Conservation (phyloP, 2,113 vertebrate genomes). For the Phaethon lepturus region DNA sequence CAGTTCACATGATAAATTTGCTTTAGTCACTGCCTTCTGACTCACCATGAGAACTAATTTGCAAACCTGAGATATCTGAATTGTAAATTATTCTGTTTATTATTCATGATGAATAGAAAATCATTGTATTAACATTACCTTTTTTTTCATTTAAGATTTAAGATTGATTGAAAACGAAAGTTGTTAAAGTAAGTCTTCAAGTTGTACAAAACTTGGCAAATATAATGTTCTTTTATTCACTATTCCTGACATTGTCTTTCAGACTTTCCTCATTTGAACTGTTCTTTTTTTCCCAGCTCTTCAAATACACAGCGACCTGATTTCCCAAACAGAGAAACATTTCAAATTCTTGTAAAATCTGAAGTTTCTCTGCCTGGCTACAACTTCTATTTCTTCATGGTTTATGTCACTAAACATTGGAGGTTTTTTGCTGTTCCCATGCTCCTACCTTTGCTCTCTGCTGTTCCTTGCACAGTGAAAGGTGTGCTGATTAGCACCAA, state of each 20-base stretch:
- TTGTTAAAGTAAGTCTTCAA: background rate
- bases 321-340: background rate
- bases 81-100: slow-evolving; percentile 47
- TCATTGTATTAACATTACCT: background rate
- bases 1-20: slow-evolving; percentile 35
- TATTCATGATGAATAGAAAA: slow-evolving; percentile 38
- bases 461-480: background rate
- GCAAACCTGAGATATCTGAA: slow-evolving; percentile 22
- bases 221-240: background rate
- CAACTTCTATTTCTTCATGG: background rate
- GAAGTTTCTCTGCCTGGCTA: background rate
- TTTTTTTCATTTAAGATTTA: background rate
- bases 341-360: background rate
- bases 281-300: background rate
- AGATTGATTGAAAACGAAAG: background rate
- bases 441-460: background rate
- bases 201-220: background rate
- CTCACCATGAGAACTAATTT: slow-evolving; percentile 10
- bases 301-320: background rate
- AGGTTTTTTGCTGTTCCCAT: background rate
- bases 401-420: background rate
- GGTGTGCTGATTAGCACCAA: background rate
- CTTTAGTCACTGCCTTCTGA: slow-evolving; percentile 45
- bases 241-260: background rate
- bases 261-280: background rate